Percentiles rank a stretch among this genome's conserved stretches.
These are phyloP conservation scores for Elachura formosa DNA, from an alignment of 2,113 vertebrate species.

Conservation along the genomic window DNA sequence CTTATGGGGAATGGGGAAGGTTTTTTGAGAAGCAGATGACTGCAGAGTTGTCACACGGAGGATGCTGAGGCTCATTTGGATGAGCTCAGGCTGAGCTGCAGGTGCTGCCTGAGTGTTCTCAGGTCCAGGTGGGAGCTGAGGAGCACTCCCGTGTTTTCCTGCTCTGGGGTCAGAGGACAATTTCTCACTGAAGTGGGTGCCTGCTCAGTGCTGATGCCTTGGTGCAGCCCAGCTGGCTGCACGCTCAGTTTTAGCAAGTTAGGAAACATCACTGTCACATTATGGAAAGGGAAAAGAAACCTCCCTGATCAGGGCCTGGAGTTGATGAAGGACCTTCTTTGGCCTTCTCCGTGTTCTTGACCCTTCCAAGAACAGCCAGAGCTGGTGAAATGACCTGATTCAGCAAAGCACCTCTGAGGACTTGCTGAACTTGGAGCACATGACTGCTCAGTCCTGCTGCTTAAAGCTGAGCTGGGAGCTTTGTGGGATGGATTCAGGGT, in stretches of 20 bases:
- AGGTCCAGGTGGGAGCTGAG: background rate
- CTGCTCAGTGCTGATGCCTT: rapidly evolving
- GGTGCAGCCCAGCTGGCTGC: background rate
- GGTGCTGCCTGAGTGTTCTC: background rate
- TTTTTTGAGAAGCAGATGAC: background rate
- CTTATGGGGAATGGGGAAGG: background rate
- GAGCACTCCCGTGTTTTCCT: rapidly evolving
- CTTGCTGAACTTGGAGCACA: background rate
- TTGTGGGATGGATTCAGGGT: background rate
- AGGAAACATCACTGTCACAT: rapidly evolving
- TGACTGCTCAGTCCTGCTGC: background rate
- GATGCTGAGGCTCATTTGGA: background rate
- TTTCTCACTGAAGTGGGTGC: background rate
- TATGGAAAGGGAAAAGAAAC: background rate
- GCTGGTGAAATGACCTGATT: background rate
- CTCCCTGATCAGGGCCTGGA: rapidly evolving
- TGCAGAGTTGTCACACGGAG: rapidly evolving
- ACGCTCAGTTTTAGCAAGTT: rapidly evolving
- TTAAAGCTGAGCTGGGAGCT: background rate
- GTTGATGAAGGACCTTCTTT: background rate
- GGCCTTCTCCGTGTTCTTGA: background rate
- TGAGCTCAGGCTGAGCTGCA: background rate
- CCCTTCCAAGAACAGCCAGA: rapidly evolving
- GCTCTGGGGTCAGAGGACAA: rapidly evolving
- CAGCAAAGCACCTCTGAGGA: background rate